Percentiles rank a stretch among this genome's conserved stretches.
phyloP scores from a whole-genome alignment of 1,140 invertebrate genomes.

The Luehdorfia chinensis region DNA sequence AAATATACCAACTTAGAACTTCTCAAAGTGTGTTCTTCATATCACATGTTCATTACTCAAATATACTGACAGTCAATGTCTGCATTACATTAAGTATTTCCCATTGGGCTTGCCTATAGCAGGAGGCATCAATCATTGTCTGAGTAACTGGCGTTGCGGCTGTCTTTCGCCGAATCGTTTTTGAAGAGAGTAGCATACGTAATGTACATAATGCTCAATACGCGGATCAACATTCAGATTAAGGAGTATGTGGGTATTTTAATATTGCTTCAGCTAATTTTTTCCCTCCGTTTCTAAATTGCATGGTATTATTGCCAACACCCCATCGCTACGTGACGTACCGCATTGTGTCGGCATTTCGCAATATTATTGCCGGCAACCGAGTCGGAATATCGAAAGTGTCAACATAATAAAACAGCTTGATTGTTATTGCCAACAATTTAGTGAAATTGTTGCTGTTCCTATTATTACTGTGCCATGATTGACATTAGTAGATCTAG shows the following conservation, averaged over 20 bases:
- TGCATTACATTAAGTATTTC: slow-evolving; percentile 12
- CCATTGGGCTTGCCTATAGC: slow-evolving; percentile 3
- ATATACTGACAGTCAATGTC: slow-evolving; percentile 9
- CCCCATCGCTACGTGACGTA: slow-evolving; percentile 28
- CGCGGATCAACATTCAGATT: too few species aligned
- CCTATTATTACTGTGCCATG: slow-evolving; percentile 36
- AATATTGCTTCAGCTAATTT: too few species aligned
- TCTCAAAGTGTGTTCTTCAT: not conserved
- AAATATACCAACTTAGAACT: too few species aligned
- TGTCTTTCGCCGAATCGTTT: slow-evolving; percentile 46
- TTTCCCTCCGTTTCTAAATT: too few species aligned
- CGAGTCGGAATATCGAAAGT: slow-evolving; percentile 32
- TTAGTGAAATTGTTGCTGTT: slow-evolving; percentile 34
- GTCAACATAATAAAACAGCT: slow-evolving; percentile 27
- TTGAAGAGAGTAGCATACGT: slow-evolving; percentile 36
- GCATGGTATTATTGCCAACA: slow-evolving; percentile 7
- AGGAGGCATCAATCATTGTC: slow-evolving; percentile 60
- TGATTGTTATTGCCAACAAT: slow-evolving; percentile 32
- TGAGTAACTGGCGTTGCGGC: slow-evolving; percentile 29
- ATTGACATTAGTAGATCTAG: not conserved
- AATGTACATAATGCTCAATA: slow-evolving; percentile 37
- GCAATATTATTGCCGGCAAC: slow-evolving; percentile 25
- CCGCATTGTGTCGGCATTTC: slow-evolving; percentile 24
- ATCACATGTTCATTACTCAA: slow-evolving; percentile 12
- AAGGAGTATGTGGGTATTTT: too few species aligned